Evolutionary conservation across 2,797 vertebrate species (phyloP).

Genomic region (Poecilia picta): DNA sequence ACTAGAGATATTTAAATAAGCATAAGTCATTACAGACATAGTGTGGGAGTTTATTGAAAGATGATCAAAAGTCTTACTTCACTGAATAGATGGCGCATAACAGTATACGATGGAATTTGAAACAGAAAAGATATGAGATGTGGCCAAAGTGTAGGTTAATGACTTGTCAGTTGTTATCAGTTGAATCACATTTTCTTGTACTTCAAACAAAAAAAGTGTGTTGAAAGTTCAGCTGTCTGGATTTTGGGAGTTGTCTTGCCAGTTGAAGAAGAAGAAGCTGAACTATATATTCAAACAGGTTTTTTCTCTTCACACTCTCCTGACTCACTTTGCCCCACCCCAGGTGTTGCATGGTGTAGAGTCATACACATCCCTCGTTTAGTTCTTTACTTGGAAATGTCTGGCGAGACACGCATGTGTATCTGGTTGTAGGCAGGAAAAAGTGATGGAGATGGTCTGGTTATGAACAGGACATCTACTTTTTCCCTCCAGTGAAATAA

Average conservation of each 20-base stretch:
- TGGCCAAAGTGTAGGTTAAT: slow-evolving; percentile 1
- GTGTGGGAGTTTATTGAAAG: neutral
- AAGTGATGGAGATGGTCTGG: slow-evolving; percentile 23
- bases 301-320: slow-evolving; percentile 25
- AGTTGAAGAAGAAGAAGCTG: slow-evolving; percentile 4
- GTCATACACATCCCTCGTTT: slow-evolving; percentile 32
- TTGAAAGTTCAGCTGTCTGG: neutral
- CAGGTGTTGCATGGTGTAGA: slow-evolving; percentile 29
- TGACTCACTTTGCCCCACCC: slow-evolving; percentile 60
- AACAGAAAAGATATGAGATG: neutral
- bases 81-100: neutral
- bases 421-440: slow-evolving; percentile 23
- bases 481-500: neutral
- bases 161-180: neutral
- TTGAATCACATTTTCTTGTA: neutral
- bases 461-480: neutral
- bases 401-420: slow-evolving; percentile 8
- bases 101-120: neutral
- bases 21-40: neutral
- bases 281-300: slow-evolving; percentile 17
- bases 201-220: neutral
- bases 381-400: slow-evolving; percentile 37
- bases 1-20: neutral
- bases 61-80: neutral
- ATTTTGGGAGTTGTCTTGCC: slow-evolving; percentile 6